Base-by-base conservation (phyloP, 2,113 vertebrate species). In the Erythrolamprus reginae region DNA sequence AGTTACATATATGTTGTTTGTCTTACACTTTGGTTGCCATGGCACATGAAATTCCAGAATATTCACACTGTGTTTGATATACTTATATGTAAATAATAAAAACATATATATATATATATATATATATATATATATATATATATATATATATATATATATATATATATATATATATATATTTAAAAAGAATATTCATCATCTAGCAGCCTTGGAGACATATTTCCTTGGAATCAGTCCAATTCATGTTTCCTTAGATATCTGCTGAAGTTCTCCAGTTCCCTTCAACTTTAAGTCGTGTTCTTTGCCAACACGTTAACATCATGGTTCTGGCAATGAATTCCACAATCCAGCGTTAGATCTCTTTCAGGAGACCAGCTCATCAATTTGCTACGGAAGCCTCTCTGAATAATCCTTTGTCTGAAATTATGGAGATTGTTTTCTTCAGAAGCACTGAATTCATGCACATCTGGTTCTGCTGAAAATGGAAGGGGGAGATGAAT, bases 141-240 rank as follows among this genome's bases (percentile, higher is more conserved):
- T n/a, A n/a, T n/a, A n/a, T n/a, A n/a, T n/a, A n/a, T n/a, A n/a
- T n/a, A n/a, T n/a, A n/a, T n/a, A n/a, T n/a, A n/a, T n/a, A n/a
- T n/a, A n/a, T n/a, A n/a, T n/a, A n/a, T n/a, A n/a, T n/a, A n/a
- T n/a, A n/a, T n/a, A n/a, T 47, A 47, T 47, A 47, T 47, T 47
- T 47, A 47, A 47, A 47, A 47, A 88, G 17, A 87, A 50, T 70
- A 2, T 90, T 48, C 42, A 90, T 28, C 19, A 61, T 84, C 28
- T 9, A n/a, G 65, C 84, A 65, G 82, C 93, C 89, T 87, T 82
- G 89, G 70, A 84, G 92, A 28, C 7, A 52, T 55, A 1, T 55
- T 82, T 51, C 86, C 84, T 86, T 91, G 65, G 51, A 87, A 56
- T 61, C 90, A 87, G 42, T 23, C 23, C 52, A 47, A 23, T 47